Conservation (phyloP, 2,888 invertebrate species). For the Lepas anatifera region DNA sequence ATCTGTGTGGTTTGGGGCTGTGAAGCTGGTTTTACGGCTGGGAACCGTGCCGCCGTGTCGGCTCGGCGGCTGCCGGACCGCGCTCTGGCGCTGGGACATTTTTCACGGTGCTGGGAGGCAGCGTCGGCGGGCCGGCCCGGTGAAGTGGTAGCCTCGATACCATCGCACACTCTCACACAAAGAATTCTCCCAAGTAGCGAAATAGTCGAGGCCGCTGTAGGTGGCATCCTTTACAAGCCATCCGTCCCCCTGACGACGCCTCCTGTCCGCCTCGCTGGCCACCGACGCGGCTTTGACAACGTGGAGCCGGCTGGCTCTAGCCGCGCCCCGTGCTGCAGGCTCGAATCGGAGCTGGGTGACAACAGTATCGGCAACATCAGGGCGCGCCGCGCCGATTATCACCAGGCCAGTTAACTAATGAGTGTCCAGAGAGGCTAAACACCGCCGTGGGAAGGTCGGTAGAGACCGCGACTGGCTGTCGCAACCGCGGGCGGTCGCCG, state of each 20-base stretch:
- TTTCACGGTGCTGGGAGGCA: too few relatives aligned
- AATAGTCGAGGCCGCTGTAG: slow-evolving; percentile 2
- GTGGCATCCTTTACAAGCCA: slow-evolving; percentile 8
- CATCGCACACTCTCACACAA: background rate
- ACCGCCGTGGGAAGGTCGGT: background rate
- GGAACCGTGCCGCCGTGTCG: too few relatives aligned
- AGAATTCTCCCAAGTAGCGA: slow-evolving; percentile 8
- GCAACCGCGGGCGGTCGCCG: background rate
- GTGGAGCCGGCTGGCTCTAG: too few relatives aligned
- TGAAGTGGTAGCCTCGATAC: background rate
- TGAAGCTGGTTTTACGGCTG: too few relatives aligned
- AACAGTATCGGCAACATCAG: background rate
- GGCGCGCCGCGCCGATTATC: background rate
- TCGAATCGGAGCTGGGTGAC: background rate
- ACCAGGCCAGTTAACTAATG: slow-evolving; percentile 4
- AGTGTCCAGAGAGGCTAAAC: background rate
- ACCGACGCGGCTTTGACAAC: too few relatives aligned
- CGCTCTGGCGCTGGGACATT: too few relatives aligned
- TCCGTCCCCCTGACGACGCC: background rate
- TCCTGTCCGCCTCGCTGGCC: background rate
- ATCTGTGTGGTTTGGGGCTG: too few relatives aligned
- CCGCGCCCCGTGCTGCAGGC: too few relatives aligned
- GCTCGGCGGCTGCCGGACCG: too few relatives aligned
- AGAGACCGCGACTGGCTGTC: too few relatives aligned
- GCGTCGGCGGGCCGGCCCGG: too few relatives aligned